Conservation (phyloP, 2,888 invertebrate species). For the Ptilodon capucinus region DNA sequence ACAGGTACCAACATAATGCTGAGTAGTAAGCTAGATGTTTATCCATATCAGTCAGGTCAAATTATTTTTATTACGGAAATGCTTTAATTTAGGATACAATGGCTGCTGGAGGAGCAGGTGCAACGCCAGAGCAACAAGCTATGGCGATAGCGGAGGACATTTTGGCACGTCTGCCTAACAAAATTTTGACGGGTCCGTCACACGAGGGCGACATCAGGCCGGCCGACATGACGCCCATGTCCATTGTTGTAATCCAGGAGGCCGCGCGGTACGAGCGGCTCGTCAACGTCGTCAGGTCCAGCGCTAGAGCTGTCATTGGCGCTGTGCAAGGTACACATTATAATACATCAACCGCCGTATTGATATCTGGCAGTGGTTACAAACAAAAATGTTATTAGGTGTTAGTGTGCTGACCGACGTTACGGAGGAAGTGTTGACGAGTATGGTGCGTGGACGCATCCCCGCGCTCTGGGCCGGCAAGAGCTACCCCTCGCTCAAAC, state of each 20-base stretch:
- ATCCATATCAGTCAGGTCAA: no score
- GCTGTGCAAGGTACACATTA: slow-evolving; percentile 90
- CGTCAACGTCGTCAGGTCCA: slow-evolving; percentile 87
- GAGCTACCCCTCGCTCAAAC: slow-evolving; percentile 96
- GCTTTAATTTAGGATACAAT: slow-evolving; percentile 81
- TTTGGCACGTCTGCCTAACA: slow-evolving; percentile 87
- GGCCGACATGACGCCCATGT: slow-evolving; percentile 93
- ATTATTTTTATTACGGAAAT: no score
- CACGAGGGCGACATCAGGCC: slow-evolving; percentile 88
- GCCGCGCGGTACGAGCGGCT: slow-evolving; percentile 91
- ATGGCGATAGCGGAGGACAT: slow-evolving; percentile 91
- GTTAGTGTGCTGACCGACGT: slow-evolving; percentile 92
- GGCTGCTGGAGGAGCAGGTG: slow-evolving; percentile 82
- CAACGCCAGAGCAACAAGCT: slow-evolving; percentile 90
- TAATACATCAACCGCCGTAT: neutral
- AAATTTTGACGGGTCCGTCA: slow-evolving; percentile 85
- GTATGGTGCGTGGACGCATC: slow-evolving; percentile 91
- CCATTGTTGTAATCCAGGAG: slow-evolving; percentile 95
- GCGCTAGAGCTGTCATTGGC: slow-evolving; percentile 90
- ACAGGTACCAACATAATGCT: no score
- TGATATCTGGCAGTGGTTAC: neutral
- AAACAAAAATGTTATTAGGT: slow-evolving; percentile 74
- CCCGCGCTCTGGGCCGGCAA: slow-evolving; percentile 92
- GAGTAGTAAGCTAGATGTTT: no score
- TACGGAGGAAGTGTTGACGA: slow-evolving; percentile 92